Conservation (phyloP, 2,797 vertebrate genomes). For the Neoniphon sammara region DNA sequence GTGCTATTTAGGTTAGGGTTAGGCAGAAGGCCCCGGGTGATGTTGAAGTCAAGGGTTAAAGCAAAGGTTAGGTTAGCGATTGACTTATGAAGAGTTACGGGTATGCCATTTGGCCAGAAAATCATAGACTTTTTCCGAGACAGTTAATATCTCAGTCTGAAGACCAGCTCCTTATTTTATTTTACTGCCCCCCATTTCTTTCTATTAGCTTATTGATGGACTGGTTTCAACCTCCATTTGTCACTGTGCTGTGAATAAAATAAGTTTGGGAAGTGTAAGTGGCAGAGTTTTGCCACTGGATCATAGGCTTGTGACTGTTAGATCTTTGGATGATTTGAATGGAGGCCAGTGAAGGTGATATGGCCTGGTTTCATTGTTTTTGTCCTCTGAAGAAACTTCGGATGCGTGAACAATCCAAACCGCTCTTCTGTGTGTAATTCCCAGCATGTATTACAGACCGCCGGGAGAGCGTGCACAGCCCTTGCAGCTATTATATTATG, state of each 20-base stretch:
- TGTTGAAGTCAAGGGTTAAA: slow-evolving; percentile 1
- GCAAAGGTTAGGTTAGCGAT: slow-evolving; percentile 23
- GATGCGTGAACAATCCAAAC: neutral
- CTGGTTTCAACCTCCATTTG: slow-evolving; percentile 5
- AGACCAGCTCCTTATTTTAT: slow-evolving; percentile 7
- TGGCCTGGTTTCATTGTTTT: neutral
- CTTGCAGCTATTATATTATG: neutral
- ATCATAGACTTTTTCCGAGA: slow-evolving; percentile 4
- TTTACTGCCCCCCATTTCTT: slow-evolving; percentile 28
- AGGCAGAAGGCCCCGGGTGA: neutral
- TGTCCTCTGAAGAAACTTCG: neutral
- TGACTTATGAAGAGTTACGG: slow-evolving; percentile 31
- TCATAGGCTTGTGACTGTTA: too few relatives aligned
- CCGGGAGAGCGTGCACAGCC: slow-evolving; percentile 24
- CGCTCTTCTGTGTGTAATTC: slow-evolving; percentile 28
- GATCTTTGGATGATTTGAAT: too few relatives aligned
- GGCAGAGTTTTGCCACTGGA: neutral
- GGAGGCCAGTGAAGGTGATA: too few relatives aligned
- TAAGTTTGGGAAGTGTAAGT: neutral
- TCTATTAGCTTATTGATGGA: neutral
- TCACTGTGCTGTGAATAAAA: slow-evolving; percentile 31
- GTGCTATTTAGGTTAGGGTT: neutral
- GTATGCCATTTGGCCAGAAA: neutral
- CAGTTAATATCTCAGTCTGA: slow-evolving; percentile 18
- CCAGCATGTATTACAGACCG: slow-evolving; percentile 38